A percentile compares a stretch with the other conserved stretches of the same genome.
phyloP scores from a whole-genome alignment of 2,113 vertebrate species.

The Hemicordylus capensis region DNA sequence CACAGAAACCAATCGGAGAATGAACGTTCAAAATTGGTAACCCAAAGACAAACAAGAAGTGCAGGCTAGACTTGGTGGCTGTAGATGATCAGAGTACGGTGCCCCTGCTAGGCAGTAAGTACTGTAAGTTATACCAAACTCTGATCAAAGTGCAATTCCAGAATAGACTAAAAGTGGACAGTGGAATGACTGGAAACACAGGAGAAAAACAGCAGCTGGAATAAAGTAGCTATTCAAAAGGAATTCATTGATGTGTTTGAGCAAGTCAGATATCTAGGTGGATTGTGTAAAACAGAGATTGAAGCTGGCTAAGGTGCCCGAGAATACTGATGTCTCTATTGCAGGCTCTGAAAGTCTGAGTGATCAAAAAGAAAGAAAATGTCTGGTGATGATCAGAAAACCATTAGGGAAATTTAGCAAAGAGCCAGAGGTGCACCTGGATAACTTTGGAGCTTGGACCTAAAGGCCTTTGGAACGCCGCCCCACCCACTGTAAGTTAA shows the following conservation, averaged over 20 bases:
- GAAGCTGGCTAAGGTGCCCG: background rate
- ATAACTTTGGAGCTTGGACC: too few species aligned
- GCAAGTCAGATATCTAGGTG: background rate
- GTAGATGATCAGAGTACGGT: background rate
- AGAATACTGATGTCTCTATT: too few species aligned
- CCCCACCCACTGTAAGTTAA: too few species aligned
- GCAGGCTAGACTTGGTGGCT: background rate
- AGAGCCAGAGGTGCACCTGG: too few species aligned
- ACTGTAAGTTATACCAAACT: too few species aligned
- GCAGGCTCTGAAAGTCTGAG: background rate
- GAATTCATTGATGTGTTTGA: background rate
- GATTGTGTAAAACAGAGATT: background rate
- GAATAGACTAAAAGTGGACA: background rate
- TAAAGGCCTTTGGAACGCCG: too few species aligned
- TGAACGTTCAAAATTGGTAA: background rate
- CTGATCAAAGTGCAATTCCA: too few species aligned
- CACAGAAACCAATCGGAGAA: background rate
- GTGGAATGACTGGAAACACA: background rate
- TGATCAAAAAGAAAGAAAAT: too few species aligned
- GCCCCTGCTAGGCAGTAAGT: too few species aligned
- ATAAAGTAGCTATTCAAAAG: background rate
- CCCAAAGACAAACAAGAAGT: background rate
- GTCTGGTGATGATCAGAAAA: background rate
- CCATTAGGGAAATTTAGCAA: background rate
- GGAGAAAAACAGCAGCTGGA: background rate